A percentile compares a stretch with the other conserved stretches of the same genome.
These are phyloP conservation scores for Automeris io DNA, from an alignment of 2,888 invertebrate genomes.

Conservation along the genomic window DNA sequence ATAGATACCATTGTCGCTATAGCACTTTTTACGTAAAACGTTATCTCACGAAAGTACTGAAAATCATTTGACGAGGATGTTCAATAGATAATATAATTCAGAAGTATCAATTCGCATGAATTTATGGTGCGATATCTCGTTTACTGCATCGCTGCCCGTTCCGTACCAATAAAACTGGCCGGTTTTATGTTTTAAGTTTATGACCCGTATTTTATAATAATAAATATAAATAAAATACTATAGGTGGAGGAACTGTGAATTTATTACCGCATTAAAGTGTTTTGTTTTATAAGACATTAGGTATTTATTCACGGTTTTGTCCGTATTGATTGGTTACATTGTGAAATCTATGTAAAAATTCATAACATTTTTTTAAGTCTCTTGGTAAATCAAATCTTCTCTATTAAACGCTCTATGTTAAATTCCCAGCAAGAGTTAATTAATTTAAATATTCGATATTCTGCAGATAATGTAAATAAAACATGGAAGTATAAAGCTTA, in stretches of 20 bases:
- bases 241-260: conserved; percentile 37
- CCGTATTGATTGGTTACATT: no score
- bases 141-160: conserved; percentile 48
- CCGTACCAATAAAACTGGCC: conserved; percentile 54
- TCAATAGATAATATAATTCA: conserved; percentile 30
- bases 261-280: conserved; percentile 39
- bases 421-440: no score
- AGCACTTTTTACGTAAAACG: background rate
- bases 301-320: no score
- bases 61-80: conserved; percentile 21
- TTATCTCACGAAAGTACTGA: background rate
- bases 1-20: background rate
- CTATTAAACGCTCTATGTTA: no score
- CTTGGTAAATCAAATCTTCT: no score
- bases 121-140: conserved; percentile 54
- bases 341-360: no score
- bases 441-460: no score
- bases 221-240: conserved; percentile 52
- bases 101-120: conserved; percentile 55
- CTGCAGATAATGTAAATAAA: no score
- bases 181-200: conserved; percentile 63
- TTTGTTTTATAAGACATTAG: no score
- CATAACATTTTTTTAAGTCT: no score
- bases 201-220: conserved; percentile 58
- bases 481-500: no score